Conservation (phyloP, 2,113 vertebrate genomes). For the Trogon surrucura region DNA sequence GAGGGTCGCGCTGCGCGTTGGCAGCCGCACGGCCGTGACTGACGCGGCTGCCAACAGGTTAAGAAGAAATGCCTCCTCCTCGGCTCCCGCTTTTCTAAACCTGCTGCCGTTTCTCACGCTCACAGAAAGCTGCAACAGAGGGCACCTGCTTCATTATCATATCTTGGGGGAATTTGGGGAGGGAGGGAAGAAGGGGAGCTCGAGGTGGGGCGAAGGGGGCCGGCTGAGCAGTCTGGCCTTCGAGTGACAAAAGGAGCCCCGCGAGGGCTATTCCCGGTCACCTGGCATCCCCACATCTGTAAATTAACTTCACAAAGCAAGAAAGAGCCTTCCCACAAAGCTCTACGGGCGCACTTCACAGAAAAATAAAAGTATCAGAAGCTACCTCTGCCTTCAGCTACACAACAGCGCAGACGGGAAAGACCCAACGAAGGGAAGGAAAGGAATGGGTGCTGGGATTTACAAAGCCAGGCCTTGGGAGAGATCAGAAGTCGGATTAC, state of each 20-base stretch:
- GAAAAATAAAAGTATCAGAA: background rate
- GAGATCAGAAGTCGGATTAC: background rate
- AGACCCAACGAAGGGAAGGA: background rate
- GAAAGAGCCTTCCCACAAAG: background rate
- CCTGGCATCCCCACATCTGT: conserved; percentile 22
- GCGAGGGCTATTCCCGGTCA: background rate
- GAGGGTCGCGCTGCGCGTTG: conserved; percentile 35
- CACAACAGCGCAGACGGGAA: background rate
- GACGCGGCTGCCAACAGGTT: conserved; percentile 83
- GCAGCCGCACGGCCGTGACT: conserved; percentile 45
- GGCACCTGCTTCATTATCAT: conserved; percentile 95
- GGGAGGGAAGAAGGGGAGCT: background rate
- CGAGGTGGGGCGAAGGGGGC: background rate
- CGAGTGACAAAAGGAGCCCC: background rate
- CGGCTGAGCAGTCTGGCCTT: background rate
- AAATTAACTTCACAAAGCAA: background rate
- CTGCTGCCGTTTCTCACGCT: conserved; percentile 86
- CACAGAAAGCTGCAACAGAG: conserved; percentile 66
- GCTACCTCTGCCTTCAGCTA: background rate
- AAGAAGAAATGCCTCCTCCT: conserved; percentile 61
- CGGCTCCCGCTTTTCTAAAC: conserved; percentile 70
- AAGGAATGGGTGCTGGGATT: background rate
- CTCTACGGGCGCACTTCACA: rapidly evolving
- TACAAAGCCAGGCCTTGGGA: background rate
- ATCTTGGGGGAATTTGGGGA: conserved; percentile 70